phyloP scores from a whole-genome alignment of 2,113 vertebrate genomes.

The Odontesthes bonariensis region DNA sequence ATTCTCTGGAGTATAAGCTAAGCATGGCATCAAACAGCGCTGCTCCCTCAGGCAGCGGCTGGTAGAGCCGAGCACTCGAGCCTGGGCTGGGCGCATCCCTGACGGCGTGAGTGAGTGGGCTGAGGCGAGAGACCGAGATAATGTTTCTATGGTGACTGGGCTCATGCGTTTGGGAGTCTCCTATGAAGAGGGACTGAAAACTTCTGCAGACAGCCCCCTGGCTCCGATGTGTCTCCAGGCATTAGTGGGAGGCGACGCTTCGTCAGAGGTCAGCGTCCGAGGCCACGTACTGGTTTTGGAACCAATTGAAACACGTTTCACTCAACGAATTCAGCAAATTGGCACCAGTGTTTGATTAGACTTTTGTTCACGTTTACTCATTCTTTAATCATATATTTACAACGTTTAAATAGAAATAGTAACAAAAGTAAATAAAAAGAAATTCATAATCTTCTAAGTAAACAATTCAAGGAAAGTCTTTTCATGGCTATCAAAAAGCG shows the following conservation, averaged over 20 bases:
- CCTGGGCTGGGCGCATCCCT: constrained; percentile 46
- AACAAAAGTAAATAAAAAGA: no score
- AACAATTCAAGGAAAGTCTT: neutral
- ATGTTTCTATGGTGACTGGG: constrained; percentile 77
- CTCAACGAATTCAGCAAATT: neutral
- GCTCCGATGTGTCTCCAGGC: neutral
- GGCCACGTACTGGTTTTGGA: neutral
- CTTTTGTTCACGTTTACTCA: no score
- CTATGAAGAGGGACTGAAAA: constrained; percentile 41
- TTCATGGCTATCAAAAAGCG: neutral
- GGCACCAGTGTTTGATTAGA: neutral
- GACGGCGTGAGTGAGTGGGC: constrained; percentile 68
- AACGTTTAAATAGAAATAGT: no score
- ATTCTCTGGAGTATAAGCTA: constrained; percentile 43
- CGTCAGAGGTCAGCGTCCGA: neutral
- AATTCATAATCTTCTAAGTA: no score
- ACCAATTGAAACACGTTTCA: neutral
- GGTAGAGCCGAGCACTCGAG: constrained; percentile 58
- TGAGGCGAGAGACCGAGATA: constrained; percentile 63
- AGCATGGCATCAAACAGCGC: constrained; percentile 40
- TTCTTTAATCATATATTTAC: no score
- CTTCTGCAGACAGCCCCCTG: constrained; percentile 21
- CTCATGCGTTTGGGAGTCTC: constrained; percentile 46
- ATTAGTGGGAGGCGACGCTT: neutral
- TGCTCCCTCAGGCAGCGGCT: constrained; percentile 58